These are phyloP conservation scores for Tetraodon nigroviridis DNA, from an alignment of 2,113 vertebrate genomes.

Conservation along the genomic window DNA sequence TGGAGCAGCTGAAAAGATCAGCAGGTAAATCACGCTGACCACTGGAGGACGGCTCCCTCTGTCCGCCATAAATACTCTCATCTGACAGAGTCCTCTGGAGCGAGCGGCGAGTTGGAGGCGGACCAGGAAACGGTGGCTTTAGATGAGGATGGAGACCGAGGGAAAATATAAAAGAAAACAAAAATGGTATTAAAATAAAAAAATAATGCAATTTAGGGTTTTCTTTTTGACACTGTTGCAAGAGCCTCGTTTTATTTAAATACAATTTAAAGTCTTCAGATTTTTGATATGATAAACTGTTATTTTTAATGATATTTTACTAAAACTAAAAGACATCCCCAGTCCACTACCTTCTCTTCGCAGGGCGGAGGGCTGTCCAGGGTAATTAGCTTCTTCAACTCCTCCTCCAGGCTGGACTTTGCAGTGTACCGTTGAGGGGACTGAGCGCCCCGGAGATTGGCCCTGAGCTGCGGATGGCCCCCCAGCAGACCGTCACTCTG, in stretches of 20 bases:
- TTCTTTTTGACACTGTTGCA: not conserved
- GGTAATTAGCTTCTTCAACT: conserved; percentile 91
- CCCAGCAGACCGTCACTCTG: conserved; percentile 89
- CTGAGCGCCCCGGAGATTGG: conserved; percentile 87
- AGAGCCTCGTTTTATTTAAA: not conserved
- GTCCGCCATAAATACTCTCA: conserved; percentile 93
- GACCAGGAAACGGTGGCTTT: conserved; percentile 82
- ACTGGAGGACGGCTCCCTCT: conserved; percentile 79
- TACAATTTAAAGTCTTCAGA: not conserved
- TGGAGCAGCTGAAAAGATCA: conserved; percentile 89
- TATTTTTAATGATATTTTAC: no score
- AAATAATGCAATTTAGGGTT: not conserved
- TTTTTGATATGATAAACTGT: not conserved
- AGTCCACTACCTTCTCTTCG: conserved; percentile 84
- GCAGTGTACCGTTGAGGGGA: conserved; percentile 84
- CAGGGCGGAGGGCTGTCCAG: conserved; percentile 85
- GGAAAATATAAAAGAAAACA: not conserved
- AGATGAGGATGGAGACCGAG: conserved; percentile 4
- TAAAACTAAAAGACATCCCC: no score
- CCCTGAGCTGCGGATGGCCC: conserved; percentile 82
- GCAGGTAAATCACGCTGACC: conserved; percentile 84
- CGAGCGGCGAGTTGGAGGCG: conserved; percentile 80
- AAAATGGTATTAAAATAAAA: not conserved
- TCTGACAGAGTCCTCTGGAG: conserved; percentile 92
- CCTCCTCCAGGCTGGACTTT: conserved; percentile 91